Conservation (phyloP, 1,140 invertebrate genomes). For the Grapholita molesta region DNA sequence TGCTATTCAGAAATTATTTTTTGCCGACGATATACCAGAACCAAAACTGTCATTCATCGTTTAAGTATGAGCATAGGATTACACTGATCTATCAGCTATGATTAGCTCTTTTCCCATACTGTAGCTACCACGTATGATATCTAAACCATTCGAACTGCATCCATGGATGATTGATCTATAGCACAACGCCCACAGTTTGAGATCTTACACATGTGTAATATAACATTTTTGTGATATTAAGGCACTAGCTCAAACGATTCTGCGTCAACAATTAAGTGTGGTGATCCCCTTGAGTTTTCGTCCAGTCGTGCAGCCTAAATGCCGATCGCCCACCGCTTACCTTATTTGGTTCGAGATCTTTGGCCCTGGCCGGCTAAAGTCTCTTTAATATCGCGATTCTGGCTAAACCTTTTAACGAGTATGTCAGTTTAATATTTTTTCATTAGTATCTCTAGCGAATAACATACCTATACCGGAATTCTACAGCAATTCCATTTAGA, state of each 20-base stretch:
- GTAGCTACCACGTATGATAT: neutral
- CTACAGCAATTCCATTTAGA: too few relatives aligned
- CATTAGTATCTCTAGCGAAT: too few relatives aligned
- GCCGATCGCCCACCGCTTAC: slow-evolving; percentile 54
- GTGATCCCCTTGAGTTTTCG: neutral
- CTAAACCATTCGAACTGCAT: neutral
- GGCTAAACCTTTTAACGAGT: neutral
- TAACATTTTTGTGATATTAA: too few relatives aligned
- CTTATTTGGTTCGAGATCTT: slow-evolving; percentile 26
- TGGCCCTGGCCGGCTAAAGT: slow-evolving; percentile 23
- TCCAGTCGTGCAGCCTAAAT: slow-evolving; percentile 41
- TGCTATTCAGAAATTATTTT: neutral
- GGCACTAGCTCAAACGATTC: neutral
- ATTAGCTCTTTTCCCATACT: too few relatives aligned
- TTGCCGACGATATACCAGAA: neutral
- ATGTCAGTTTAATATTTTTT: neutral
- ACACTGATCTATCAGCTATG: too few relatives aligned
- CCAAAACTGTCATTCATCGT: too few relatives aligned
- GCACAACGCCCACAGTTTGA: too few relatives aligned
- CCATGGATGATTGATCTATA: too few relatives aligned
- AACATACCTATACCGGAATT: too few relatives aligned
- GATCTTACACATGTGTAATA: too few relatives aligned
- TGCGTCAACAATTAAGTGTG: neutral
- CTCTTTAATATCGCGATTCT: neutral
- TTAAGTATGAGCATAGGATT: too few relatives aligned